Evolutionary conservation across 2,797 vertebrate genomes (phyloP).

Genomic region (Fratercula arctica): DNA sequence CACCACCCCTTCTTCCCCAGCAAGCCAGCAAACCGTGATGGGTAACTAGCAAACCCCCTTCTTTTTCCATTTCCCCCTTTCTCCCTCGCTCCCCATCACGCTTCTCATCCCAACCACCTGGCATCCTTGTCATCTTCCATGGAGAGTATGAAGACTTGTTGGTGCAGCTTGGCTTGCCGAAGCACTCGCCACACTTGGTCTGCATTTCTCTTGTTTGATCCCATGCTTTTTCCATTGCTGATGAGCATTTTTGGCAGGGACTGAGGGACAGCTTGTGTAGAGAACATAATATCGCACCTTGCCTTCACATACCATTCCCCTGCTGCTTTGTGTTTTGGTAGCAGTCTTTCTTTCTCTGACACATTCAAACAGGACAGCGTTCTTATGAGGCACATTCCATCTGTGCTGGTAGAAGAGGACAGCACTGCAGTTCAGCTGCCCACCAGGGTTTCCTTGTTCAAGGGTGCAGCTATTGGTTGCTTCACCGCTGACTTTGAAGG

Average conservation of each 20-base stretch:
- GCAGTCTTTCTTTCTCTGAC: not conserved
- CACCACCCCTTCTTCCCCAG: not conserved
- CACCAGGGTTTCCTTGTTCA: not conserved
- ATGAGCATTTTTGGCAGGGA: not conserved
- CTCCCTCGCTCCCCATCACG: not conserved
- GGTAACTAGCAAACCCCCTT: not conserved
- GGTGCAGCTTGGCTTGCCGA: not conserved
- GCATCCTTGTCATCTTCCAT: not conserved
- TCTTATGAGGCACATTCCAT: not conserved
- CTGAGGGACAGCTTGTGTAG: not conserved
- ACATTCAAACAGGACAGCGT: rapidly evolving
- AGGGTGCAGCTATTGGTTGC: not conserved
- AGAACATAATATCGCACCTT: not conserved
- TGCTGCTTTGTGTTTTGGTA: not conserved
- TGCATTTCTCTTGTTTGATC: not conserved
- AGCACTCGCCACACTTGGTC: not conserved
- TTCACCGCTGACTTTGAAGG: not conserved
- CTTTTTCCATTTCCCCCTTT: not conserved
- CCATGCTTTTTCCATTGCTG: not conserved
- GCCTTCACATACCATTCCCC: not conserved
- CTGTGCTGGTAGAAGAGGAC: not conserved
- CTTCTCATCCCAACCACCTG: not conserved
- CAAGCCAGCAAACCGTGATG: not conserved
- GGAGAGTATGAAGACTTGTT: not conserved
- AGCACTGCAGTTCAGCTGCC: too few species aligned